These are phyloP conservation scores for Athetis lepigone DNA, from an alignment of 2,888 invertebrate genomes.

Conservation along the genomic window DNA sequence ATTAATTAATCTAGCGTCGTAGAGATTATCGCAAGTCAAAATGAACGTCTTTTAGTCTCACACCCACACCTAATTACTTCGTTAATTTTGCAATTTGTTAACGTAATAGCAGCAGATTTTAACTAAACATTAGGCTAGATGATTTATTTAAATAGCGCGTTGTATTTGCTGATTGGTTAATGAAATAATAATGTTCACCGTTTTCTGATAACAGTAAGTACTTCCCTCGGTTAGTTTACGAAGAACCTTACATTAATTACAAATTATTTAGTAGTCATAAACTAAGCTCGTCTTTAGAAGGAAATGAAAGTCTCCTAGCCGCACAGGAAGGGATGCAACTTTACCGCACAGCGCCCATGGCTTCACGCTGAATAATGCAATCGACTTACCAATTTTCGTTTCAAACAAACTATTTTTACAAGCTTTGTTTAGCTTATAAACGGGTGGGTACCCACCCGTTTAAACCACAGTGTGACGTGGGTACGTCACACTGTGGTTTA, in stretches of 20 bases:
- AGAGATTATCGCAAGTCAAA: neutral
- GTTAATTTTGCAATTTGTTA: neutral
- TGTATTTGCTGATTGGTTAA: neutral
- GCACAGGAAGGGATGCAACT: neutral
- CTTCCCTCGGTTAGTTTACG: neutral
- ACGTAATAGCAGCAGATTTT: neutral
- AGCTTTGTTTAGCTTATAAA: constrained; percentile 18
- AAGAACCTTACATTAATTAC: neutral
- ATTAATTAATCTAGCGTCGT: neutral
- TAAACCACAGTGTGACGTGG: no score
- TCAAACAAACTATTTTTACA: neutral
- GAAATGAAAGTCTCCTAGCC: constrained; percentile 4
- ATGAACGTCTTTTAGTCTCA: neutral
- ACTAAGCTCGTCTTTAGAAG: constrained; percentile 1
- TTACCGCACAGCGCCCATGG: neutral
- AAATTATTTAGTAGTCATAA: neutral
- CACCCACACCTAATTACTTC: neutral
- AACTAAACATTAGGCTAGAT: neutral
- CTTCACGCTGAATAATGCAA: neutral
- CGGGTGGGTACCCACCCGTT: constrained; percentile 22
- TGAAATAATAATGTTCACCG: no score
- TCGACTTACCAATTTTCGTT: neutral
- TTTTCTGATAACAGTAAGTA: no score
- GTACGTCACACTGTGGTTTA: constrained; percentile 46
- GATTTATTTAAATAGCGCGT: neutral